A percentile compares a stretch with the other conserved stretches of the same genome.
phyloP scores from a whole-genome alignment of 2,888 invertebrate genomes.

The Trachelus tabidus region DNA sequence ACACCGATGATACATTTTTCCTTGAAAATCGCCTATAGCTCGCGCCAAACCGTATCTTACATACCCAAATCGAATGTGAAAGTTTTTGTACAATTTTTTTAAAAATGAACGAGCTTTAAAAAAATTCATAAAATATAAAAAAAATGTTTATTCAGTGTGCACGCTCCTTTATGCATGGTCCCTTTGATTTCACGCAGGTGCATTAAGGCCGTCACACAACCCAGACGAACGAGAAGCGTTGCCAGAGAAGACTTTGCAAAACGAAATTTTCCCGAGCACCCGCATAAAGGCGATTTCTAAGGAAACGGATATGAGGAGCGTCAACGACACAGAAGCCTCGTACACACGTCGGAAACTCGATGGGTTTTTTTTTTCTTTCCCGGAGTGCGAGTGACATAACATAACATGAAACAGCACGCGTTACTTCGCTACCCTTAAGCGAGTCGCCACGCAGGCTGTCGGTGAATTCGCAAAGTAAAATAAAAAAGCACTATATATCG shows the following conservation, averaged over 20 bases:
- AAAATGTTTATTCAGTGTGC: not conserved
- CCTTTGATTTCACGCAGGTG: not conserved
- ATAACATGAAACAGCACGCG: not conserved
- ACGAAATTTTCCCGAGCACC: not conserved
- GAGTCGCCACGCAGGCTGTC: not conserved
- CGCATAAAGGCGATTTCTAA: not conserved
- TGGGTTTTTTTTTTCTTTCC: too few relatives aligned
- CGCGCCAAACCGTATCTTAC: not conserved
- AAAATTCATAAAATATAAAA: not conserved
- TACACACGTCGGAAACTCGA: not conserved
- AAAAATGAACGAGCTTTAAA: not conserved
- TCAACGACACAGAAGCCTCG: not conserved
- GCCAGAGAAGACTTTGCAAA: not conserved
- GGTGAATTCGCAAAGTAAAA: not conserved
- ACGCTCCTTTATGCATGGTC: not conserved
- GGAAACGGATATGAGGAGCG: not conserved
- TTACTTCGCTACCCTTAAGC: not conserved
- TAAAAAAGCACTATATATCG: not conserved
- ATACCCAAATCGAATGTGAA: not conserved
- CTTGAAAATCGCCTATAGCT: not conserved
- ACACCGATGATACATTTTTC: not conserved
- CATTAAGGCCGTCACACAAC: not conserved
- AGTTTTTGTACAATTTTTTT: not conserved
- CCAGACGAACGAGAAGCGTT: not conserved
- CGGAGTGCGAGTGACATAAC: not conserved